A percentile compares a stretch with the other conserved stretches of the same genome.
phyloP scores from a whole-genome alignment of 1,140 invertebrate genomes.

The Drosophila truncata region DNA sequence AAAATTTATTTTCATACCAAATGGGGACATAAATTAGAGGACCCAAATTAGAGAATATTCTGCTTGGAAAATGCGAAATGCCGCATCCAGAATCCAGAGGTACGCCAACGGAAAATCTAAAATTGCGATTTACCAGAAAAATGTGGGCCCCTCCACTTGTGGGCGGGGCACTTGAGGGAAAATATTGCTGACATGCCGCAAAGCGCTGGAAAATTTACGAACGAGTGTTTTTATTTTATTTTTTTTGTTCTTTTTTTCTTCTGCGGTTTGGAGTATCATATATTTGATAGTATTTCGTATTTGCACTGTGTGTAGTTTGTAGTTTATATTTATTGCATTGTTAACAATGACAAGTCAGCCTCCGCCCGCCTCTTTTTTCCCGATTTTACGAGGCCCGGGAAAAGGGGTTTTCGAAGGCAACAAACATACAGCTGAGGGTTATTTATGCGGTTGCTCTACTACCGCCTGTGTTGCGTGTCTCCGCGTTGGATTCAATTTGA shows the following conservation, averaged over 20 bases:
- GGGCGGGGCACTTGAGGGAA: conserved; percentile 28
- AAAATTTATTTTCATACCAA: conserved; percentile 6
- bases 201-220: conserved; percentile 36
- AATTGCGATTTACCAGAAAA: conserved; percentile 2
- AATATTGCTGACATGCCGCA: conserved; percentile 40
- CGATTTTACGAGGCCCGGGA: neutral
- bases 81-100: conserved; percentile 4
- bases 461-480: conserved; percentile 3
- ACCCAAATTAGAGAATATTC: conserved; percentile 3
- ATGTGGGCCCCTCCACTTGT: conserved; percentile 11
- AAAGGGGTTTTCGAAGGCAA: neutral
- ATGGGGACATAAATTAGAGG: conserved; percentile 15
- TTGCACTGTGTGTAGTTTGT: conserved; percentile 39
- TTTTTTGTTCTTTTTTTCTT: no score
- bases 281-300: conserved; percentile 31
- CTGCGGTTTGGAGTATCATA: neutral
- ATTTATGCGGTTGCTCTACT: conserved; percentile 17
- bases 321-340: conserved; percentile 56
- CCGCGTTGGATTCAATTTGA: conserved; percentile 20
- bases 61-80: neutral
- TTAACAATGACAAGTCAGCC: conserved; percentile 52
- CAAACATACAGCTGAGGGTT: conserved; percentile 7
- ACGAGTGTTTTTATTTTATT: conserved; percentile 4
- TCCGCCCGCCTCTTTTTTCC: neutral
- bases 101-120: neutral